Percentiles rank a stretch among this genome's conserved stretches.
Conservation (phyloP, 2,797 vertebrate species). For the Remorina albescens region DNA sequence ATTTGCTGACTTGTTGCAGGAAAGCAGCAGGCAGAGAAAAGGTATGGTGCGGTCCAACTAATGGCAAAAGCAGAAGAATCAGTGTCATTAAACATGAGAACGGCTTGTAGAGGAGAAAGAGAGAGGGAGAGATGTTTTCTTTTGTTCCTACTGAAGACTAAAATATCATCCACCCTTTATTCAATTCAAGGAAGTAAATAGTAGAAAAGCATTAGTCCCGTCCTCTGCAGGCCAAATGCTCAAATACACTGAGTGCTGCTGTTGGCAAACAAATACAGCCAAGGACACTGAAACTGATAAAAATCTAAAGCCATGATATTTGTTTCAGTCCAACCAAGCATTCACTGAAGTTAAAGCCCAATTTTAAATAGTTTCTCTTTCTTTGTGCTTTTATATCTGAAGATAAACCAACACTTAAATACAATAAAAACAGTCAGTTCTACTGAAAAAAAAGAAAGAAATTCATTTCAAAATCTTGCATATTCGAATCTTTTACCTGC, state of each 20-base stretch:
- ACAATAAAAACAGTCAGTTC: not conserved
- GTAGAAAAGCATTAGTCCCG: conserved; percentile 7
- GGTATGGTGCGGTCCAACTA: not conserved
- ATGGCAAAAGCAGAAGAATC: conserved; percentile 14
- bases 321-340: not conserved
- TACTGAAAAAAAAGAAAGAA: not conserved
- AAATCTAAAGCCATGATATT: not conserved
- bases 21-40: not conserved
- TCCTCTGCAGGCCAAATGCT: conserved; percentile 11
- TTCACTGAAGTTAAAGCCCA: not conserved
- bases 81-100: conserved; percentile 15
- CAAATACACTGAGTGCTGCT: not conserved
- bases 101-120: not conserved
- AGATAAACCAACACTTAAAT: not conserved
- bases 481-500: too few relatives aligned
- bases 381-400: not conserved
- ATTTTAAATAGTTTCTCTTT: not conserved
- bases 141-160: not conserved
- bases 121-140: too few relatives aligned
- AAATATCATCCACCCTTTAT: not conserved
- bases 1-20: conserved; percentile 17
- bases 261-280: not conserved
- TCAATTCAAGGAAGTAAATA: conserved; percentile 35
- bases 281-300: not conserved
- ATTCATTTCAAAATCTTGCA: not conserved